Base-by-base conservation (phyloP, 2,888 invertebrate genomes). In the Lochmaea capreae region DNA sequence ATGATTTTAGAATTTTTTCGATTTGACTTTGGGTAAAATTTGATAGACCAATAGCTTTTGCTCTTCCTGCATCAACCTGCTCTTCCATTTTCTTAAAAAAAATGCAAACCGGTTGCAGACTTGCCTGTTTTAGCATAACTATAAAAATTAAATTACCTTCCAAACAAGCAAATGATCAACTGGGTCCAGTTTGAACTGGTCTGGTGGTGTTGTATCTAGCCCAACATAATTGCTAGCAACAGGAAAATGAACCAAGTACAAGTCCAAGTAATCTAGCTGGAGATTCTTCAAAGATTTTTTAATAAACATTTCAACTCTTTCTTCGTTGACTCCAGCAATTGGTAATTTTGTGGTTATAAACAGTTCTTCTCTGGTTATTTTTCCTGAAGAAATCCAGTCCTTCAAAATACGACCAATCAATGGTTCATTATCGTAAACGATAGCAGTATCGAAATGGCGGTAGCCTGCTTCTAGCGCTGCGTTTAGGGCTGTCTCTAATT, bases 291-390 rank as follows among this genome's bases (percentile, higher is more conserved):
- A 70, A 11, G 81, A 82, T 67, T 79, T 78, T 54, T 81, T 79
- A 67, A 83, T 66, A 65, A 80, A 81, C 18, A 65, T 46, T 69
- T 82, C 82, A 0, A 83, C 83, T 58, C 81, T 77, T n/a, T 78
- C 78, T 6, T 62, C 42, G 18, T 77, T 72, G 3, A 65, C 59
- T 8, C 91, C 91, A 80, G 88, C 86, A 18, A 91, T 90, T 11
- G 92, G 91, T 79, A 95, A 89, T 87, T 96, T 96, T 6, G 95
- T 95, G 43, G 93, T 93, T 59, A 96, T 89, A 84, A 94, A 96
- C 0, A 96, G 87, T 33, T 96, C 94, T 42, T 94, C 93, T 79
- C 85, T 76, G 69, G 80, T 84, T 12, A 85, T 52, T 82, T 91
- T 91, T 72, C 93, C 92, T 8, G 90, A 89, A 59, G 90, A 90